Conservation (phyloP, 1,140 invertebrate genomes). For the Eriosoma lanigerum region DNA sequence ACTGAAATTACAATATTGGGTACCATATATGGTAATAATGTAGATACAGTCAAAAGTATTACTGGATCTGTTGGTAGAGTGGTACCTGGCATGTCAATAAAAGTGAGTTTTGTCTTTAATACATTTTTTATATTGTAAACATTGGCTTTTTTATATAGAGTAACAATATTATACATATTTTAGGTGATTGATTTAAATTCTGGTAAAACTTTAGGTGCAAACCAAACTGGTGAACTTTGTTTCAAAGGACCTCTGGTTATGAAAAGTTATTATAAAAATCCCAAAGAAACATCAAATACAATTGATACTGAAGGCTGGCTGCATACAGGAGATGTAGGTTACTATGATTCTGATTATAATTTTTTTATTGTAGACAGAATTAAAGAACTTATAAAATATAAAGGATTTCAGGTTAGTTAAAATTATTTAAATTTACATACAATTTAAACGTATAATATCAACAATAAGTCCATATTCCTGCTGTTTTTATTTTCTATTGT, state of each 20-base stretch:
- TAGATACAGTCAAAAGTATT: conserved; percentile 56
- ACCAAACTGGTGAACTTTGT: conserved; percentile 68
- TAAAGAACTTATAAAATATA: conserved; percentile 81
- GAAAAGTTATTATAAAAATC: conserved; percentile 69
- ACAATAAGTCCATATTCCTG: neutral
- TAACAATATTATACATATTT: neutral
- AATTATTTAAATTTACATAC: neutral
- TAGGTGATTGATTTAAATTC: conserved; percentile 50
- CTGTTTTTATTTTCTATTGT: conserved; percentile 39
- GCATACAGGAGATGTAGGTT: conserved; percentile 79
- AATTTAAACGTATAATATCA: neutral
- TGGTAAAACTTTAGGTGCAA: conserved; percentile 30
- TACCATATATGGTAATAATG: neutral
- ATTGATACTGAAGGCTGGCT: conserved; percentile 74
- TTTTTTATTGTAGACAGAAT: conserved; percentile 75
- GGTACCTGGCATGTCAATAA: conserved; percentile 65
- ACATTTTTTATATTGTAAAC: too few relatives aligned
- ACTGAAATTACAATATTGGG: conserved; percentile 66
- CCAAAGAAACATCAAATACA: conserved; percentile 65
- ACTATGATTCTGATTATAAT: conserved; percentile 69
- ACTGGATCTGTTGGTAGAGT: conserved; percentile 65
- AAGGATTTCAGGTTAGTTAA: conserved; percentile 69
- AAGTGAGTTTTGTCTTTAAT: conserved; percentile 58
- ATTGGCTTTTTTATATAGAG: neutral
- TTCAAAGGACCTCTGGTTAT: conserved; percentile 68